Evolutionary conservation across 2,113 vertebrate species (phyloP).

Genomic region (Axis porcinus): DNA sequence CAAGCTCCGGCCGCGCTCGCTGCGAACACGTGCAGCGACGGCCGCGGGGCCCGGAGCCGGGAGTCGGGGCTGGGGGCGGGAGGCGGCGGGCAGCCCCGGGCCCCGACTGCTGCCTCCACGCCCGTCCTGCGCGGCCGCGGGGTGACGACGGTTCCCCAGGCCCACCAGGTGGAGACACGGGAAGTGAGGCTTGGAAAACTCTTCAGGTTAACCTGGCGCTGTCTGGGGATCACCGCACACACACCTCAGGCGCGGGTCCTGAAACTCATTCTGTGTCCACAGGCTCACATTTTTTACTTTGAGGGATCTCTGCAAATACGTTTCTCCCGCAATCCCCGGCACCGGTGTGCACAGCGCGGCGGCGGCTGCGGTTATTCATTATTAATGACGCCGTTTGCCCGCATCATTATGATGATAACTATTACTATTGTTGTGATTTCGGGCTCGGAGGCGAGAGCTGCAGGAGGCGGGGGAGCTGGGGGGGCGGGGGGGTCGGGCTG

Average conservation of each 20-base stretch:
- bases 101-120: neutral
- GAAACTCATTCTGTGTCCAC: slow-evolving; percentile 26
- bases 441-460: slow-evolving; percentile 41
- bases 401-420: slow-evolving; percentile 72
- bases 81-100: neutral
- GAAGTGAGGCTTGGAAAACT: slow-evolving; percentile 13
- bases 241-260: neutral
- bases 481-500: neutral
- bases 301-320: slow-evolving; percentile 9
- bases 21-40: slow-evolving; percentile 66
- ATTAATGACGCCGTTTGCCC: slow-evolving; percentile 70
- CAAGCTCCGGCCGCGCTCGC: slow-evolving; percentile 25
- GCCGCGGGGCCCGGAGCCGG: neutral
- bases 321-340: slow-evolving; percentile 31
- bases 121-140: neutral
- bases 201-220: neutral
- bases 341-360: slow-evolving; percentile 36
- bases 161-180: neutral
- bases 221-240: neutral
- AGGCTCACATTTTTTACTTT: slow-evolving; percentile 54
- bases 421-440: slow-evolving; percentile 75
- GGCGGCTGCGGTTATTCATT: slow-evolving; percentile 59
- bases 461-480: slow-evolving; percentile 21
- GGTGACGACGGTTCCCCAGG: neutral
- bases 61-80: neutral